These are phyloP conservation scores for Peromyscus maniculatus DNA, from an alignment of 2,113 vertebrate species.

Conservation along the genomic window DNA sequence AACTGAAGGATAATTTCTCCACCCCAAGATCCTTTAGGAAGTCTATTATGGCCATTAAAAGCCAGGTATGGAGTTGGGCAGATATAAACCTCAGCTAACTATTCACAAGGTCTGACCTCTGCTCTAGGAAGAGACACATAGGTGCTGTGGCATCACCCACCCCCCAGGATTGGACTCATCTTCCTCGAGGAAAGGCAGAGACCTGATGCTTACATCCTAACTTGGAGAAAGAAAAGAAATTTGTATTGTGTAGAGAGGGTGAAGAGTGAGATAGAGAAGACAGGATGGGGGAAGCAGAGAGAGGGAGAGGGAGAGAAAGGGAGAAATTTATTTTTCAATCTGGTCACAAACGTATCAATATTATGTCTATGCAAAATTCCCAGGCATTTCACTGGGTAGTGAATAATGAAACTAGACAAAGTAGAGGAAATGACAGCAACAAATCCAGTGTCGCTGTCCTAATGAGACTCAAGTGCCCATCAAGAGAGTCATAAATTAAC, in stretches of 20 bases:
- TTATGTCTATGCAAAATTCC: background rate
- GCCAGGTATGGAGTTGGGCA: background rate
- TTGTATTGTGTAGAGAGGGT: background rate
- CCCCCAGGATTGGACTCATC: no score
- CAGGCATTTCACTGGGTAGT: background rate
- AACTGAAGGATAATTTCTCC: background rate
- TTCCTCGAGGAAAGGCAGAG: background rate
- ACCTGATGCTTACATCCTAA: background rate
- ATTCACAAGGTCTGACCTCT: background rate
- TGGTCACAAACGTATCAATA: background rate
- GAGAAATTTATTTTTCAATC: background rate
- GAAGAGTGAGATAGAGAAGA: background rate
- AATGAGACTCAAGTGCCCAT: background rate
- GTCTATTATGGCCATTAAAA: background rate
- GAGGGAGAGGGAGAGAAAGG: background rate
- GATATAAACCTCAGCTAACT: background rate
- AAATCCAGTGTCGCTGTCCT: background rate
- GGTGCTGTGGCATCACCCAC: rapidly evolving
- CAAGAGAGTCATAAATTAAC: background rate
- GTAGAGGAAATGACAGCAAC: background rate
- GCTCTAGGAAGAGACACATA: background rate
- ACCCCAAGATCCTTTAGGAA: conserved; percentile 15
- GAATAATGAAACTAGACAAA: background rate
- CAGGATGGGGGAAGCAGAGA: rapidly evolving
- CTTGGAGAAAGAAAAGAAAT: background rate